Percentiles rank a stretch among this genome's conserved stretches.
These are phyloP conservation scores for Tiphia femorata DNA, from an alignment of 2,888 invertebrate genomes.

Conservation along the genomic window DNA sequence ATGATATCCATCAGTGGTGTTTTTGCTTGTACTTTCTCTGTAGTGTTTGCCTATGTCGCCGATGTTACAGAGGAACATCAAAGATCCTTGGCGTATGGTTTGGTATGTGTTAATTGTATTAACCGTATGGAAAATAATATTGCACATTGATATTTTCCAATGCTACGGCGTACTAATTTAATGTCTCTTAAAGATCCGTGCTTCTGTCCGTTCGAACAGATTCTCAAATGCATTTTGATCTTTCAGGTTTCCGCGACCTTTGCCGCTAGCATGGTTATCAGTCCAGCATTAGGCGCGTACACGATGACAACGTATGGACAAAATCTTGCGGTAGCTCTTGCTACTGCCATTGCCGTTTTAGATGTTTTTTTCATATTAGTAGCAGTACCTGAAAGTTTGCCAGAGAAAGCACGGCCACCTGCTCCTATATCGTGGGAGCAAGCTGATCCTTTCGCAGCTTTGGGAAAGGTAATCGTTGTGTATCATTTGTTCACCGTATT, in stretches of 20 bases:
- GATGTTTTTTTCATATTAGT: slow-evolving; percentile 99
- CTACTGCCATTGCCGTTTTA: slow-evolving; percentile 94
- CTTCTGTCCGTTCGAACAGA: neutral
- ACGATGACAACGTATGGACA: slow-evolving; percentile 87
- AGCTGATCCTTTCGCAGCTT: slow-evolving; percentile 92
- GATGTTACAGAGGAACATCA: slow-evolving; percentile 98
- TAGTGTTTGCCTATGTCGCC: slow-evolving; percentile 99
- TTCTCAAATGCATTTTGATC: slow-evolving; percentile 5
- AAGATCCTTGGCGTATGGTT: slow-evolving; percentile 93
- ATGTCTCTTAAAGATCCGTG: neutral
- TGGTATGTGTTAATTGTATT: slow-evolving; percentile 73
- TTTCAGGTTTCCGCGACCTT: slow-evolving; percentile 92
- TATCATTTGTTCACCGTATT: neutral
- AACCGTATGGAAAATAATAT: neutral
- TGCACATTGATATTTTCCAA: too few relatives aligned
- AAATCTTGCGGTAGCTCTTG: slow-evolving; percentile 83
- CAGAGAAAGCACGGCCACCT: slow-evolving; percentile 85
- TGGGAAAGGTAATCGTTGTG: slow-evolving; percentile 69
- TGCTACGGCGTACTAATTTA: neutral
- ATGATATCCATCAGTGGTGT: slow-evolving; percentile 99
- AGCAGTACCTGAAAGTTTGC: slow-evolving; percentile 97
- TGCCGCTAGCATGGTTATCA: slow-evolving; percentile 98
- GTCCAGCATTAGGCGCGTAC: slow-evolving; percentile 95
- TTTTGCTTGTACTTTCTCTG: slow-evolving; percentile 99
- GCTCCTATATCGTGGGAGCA: slow-evolving; percentile 97